A percentile compares a stretch with the other conserved stretches of the same genome.
These are phyloP conservation scores for Hippocampus mohnikei DNA, from an alignment of 2,113 vertebrate species.

Conservation along the genomic window DNA sequence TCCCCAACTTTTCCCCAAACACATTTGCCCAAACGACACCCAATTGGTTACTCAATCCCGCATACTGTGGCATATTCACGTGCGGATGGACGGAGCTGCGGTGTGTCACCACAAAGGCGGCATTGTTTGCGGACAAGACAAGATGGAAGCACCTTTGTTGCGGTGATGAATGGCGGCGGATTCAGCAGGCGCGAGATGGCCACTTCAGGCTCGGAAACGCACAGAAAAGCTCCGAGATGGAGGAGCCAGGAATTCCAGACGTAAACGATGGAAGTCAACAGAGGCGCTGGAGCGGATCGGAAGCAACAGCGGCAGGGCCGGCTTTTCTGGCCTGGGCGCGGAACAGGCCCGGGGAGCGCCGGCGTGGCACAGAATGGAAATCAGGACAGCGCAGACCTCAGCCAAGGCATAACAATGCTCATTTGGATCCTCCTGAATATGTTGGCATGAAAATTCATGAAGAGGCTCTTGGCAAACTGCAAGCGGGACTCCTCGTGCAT, in stretches of 20 bases:
- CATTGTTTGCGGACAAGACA: conserved; percentile 1
- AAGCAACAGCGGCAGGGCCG: conserved; percentile 27
- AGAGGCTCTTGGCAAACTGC: not conserved
- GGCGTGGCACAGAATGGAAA: conserved; percentile 27
- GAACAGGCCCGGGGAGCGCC: conserved; percentile 31
- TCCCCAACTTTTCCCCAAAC: too few species aligned
- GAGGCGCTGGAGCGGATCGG: conserved; percentile 25
- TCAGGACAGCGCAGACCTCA: not conserved
- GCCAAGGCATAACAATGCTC: not conserved
- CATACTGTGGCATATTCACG: not conserved
- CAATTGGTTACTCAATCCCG: too few species aligned
- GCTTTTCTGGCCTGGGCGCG: conserved; percentile 45
- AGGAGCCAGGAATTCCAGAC: conserved; percentile 30
- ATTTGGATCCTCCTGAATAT: conserved; percentile 1
- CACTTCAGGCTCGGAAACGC: conserved; percentile 24
- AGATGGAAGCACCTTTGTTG: not conserved
- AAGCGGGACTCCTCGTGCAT: not conserved
- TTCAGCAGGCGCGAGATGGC: conserved; percentile 21
- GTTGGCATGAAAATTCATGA: not conserved
- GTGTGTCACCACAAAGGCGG: conserved; percentile 28
- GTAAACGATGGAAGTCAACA: conserved; percentile 39
- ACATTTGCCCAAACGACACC: too few species aligned
- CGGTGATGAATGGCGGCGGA: conserved; percentile 14
- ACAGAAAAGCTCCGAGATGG: not conserved
- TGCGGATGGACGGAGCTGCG: not conserved